Conservation (phyloP, 2,797 vertebrate species). For the Darevskia nairensis region DNA sequence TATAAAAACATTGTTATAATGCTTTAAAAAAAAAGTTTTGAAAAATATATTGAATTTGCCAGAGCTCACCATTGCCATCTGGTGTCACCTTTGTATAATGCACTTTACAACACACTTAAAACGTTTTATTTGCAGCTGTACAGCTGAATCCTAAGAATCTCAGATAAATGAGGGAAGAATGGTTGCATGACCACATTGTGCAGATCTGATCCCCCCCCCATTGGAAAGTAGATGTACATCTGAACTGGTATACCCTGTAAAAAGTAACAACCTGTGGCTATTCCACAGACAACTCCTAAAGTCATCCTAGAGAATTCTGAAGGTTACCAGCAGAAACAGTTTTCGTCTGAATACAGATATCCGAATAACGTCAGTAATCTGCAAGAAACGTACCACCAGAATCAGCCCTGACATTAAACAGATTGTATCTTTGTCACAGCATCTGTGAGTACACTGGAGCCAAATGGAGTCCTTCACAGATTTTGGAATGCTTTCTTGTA, state of each 20-base stretch:
- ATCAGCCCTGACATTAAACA: slow-evolving; percentile 29
- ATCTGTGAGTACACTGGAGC: neutral
- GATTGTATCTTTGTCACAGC: slow-evolving; percentile 24
- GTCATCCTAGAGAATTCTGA: neutral
- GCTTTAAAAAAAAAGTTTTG: no score
- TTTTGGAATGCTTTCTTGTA: slow-evolving; percentile 29
- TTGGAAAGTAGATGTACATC: neutral
- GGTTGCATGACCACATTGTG: neutral
- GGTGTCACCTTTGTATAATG: no score
- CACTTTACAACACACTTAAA: no score
- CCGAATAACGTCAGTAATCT: neutral
- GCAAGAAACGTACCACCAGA: neutral
- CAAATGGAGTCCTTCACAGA: slow-evolving; percentile 30
- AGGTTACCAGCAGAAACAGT: neutral
- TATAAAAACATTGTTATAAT: neutral
- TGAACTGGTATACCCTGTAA: neutral
- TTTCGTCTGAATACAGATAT: neutral
- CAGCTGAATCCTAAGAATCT: no score
- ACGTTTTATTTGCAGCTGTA: no score
- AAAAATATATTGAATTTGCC: no score
- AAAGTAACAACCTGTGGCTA: neutral
- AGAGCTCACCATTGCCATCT: no score
- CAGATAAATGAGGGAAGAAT: neutral
- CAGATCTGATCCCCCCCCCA: neutral
- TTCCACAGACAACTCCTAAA: neutral